A percentile compares a stretch with the other conserved stretches of the same genome.
Evolutionary conservation across 2,888 invertebrate genomes (phyloP).

Genomic region (Lasioglossum lativentre): DNA sequence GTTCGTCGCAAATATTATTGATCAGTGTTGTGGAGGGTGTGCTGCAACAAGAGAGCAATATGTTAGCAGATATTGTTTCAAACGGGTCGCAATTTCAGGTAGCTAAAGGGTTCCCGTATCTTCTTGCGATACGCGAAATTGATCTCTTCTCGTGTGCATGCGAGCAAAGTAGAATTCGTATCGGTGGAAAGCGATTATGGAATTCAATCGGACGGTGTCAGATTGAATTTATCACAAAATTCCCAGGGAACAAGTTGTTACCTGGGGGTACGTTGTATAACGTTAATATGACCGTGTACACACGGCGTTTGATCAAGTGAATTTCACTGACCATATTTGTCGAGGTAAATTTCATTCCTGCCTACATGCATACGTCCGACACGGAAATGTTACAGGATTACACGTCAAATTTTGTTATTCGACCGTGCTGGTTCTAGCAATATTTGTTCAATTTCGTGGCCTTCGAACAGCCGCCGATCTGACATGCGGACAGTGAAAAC

Average conservation of each 20-base stretch:
- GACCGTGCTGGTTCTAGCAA: not conserved
- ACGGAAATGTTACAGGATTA: slow-evolving; percentile 22
- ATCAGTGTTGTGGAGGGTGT: not conserved
- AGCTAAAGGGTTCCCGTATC: not conserved
- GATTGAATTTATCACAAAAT: slow-evolving; percentile 26
- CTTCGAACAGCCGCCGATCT: not conserved
- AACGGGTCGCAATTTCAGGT: not conserved
- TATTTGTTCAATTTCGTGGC: slow-evolving; percentile 28
- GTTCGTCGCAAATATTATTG: not conserved
- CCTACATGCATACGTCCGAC: slow-evolving; percentile 3
- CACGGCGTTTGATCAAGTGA: slow-evolving; percentile 40
- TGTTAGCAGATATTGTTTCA: not conserved
- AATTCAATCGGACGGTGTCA: slow-evolving; percentile 20
- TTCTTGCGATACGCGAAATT: slow-evolving; percentile 4
- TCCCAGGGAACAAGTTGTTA: slow-evolving; percentile 30
- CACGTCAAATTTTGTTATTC: slow-evolving; percentile 25
- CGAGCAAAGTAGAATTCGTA: not conserved
- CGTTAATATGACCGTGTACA: slow-evolving; percentile 37
- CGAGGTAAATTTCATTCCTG: slow-evolving; percentile 45
- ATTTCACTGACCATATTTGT: slow-evolving; percentile 55
- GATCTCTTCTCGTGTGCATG: not conserved
- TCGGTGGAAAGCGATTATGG: not conserved
- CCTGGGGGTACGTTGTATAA: slow-evolving; percentile 19
- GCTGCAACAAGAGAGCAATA: not conserved
- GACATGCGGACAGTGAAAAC: not conserved